Percentiles rank a stretch among this genome's conserved stretches.
Conservation (phyloP, 2,797 vertebrate genomes). For the Urocyon cinereoargenteus region DNA sequence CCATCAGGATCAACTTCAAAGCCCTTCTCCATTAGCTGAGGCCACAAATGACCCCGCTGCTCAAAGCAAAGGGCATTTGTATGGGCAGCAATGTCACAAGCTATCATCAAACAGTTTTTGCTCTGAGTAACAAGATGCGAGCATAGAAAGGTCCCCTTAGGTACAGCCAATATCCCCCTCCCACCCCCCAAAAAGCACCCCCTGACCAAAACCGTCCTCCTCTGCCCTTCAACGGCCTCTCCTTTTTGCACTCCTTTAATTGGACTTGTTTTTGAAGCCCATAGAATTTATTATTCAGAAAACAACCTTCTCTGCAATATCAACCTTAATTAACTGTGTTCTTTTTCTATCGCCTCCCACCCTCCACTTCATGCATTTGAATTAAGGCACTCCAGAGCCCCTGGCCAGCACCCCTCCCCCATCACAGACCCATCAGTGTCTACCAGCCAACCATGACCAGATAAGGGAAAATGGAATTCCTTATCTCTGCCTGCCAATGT, state of each 20-base stretch:
- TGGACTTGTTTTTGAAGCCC: slow-evolving; percentile 84
- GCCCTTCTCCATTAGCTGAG: slow-evolving; percentile 26
- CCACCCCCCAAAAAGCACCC: not conserved
- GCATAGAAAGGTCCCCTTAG: not conserved
- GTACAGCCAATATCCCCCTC: not conserved
- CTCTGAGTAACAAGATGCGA: not conserved
- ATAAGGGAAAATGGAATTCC: slow-evolving; percentile 91
- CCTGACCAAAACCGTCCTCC: slow-evolving; percentile 25
- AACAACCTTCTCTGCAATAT: slow-evolving; percentile 87
- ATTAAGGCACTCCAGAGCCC: slow-evolving; percentile 81
- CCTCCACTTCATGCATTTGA: slow-evolving; percentile 83
- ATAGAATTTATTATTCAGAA: slow-evolving; percentile 88
- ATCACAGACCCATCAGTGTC: slow-evolving; percentile 81
- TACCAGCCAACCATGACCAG: slow-evolving; percentile 86
- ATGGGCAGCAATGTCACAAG: not conserved
- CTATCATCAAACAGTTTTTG: not conserved
- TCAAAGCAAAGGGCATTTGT: slow-evolving; percentile 18
- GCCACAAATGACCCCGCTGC: not conserved
- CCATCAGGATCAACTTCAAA: slow-evolving; percentile 50
- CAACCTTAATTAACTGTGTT: slow-evolving; percentile 89
- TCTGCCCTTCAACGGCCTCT: slow-evolving; percentile 79
- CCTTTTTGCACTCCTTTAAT: slow-evolving; percentile 83
- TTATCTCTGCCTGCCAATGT: slow-evolving; percentile 87
- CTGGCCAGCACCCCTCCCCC: slow-evolving; percentile 81
- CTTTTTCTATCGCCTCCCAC: slow-evolving; percentile 86